A percentile compares a stretch with the other conserved stretches of the same genome.
Conservation (phyloP, 2,797 vertebrate genomes). For the Rhadinocentrus ornatus region DNA sequence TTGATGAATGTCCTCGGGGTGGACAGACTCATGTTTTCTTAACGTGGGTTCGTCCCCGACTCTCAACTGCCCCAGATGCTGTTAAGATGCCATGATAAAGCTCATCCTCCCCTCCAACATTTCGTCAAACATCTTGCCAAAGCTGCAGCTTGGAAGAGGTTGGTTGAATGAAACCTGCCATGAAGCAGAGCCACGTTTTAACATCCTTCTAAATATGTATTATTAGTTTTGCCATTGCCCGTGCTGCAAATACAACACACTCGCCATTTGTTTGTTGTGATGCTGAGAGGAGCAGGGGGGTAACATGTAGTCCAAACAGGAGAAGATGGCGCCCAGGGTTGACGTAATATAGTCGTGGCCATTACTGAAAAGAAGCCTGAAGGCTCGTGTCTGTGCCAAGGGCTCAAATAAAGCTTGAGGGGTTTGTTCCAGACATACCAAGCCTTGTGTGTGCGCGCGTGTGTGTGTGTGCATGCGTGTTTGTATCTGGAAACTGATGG, state of each 20-base stretch:
- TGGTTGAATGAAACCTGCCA: conserved; percentile 5
- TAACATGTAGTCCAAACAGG: conserved; percentile 43
- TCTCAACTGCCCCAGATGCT: conserved; percentile 41
- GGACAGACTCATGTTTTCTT: conserved; percentile 39
- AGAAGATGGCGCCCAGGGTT: conserved; percentile 14
- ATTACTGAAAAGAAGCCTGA: conserved; percentile 49
- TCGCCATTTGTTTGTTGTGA: conserved; percentile 46
- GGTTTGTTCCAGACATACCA: conserved; percentile 63
- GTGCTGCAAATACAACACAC: conserved; percentile 40
- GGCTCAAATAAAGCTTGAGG: conserved; percentile 59
- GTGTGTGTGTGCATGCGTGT: conserved; percentile 45
- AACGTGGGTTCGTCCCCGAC: conserved; percentile 15
- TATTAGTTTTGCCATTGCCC: conserved; percentile 27
- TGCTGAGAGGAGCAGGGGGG: conserved; percentile 28
- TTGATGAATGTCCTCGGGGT: conserved; percentile 66
- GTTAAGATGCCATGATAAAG: conserved; percentile 60
- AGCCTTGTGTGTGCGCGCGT: conserved; percentile 55
- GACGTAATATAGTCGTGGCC: conserved; percentile 48
- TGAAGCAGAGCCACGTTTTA: conserved; percentile 33
- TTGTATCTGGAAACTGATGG: conserved; percentile 62
- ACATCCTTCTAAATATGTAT: conserved; percentile 16
- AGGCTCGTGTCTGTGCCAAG: conserved; percentile 66
- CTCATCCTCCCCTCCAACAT: conserved; percentile 31
- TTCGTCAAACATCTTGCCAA: conserved; percentile 67
- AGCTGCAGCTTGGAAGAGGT: conserved; percentile 48